Percentiles rank a stretch among this genome's conserved stretches.
These are phyloP conservation scores for Drosophila neonasuta DNA, from an alignment of 2,888 invertebrate genomes.

Conservation along the genomic window DNA sequence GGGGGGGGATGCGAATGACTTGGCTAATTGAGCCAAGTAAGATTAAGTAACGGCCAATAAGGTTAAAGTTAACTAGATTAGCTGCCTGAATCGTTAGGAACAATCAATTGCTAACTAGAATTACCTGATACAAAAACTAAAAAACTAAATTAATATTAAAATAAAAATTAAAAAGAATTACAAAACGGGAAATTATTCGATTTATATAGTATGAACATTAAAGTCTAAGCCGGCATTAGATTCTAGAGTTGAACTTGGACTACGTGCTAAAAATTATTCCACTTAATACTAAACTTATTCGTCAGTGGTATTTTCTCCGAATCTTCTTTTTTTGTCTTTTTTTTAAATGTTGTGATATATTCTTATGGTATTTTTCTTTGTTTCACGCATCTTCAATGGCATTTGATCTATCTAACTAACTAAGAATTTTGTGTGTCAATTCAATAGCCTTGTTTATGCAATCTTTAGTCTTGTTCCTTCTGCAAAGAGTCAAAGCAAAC, in stretches of 20 bases:
- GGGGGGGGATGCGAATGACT: not conserved
- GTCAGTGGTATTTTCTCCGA: conserved; percentile 4
- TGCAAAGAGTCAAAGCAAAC: conserved; percentile 49
- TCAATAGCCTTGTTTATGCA: conserved; percentile 67
- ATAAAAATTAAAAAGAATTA: conserved; percentile 6
- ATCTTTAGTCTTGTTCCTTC: conserved; percentile 74
- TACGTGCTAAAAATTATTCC: conserved; percentile 37
- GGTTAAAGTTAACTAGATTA: conserved; percentile 64
- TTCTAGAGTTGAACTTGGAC: conserved; percentile 60
- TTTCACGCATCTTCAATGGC: conserved; percentile 75
- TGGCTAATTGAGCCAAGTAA: conserved; percentile 34
- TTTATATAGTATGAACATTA: conserved; percentile 42
- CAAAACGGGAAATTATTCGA: conserved; percentile 42
- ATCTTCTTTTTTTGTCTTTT: conserved; percentile 17
- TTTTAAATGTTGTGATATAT: conserved; percentile 23
- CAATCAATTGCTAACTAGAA: conserved; percentile 63
- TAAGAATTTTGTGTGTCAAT: conserved; percentile 65
- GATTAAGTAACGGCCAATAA: conserved; percentile 75
- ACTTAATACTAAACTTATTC: conserved; percentile 40
- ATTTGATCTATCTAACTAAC: conserved; percentile 77
- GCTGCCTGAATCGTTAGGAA: conserved; percentile 72
- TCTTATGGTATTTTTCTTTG: conserved; percentile 42
- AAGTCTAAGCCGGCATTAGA: conserved; percentile 79
- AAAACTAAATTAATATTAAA: conserved; percentile 24
- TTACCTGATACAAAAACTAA: conserved; percentile 43